Evolutionary conservation across 2,113 vertebrate genomes (phyloP), one percentile per base, ranked within the genome.

Genomic region (Dryoscopus gambensis): DNA sequence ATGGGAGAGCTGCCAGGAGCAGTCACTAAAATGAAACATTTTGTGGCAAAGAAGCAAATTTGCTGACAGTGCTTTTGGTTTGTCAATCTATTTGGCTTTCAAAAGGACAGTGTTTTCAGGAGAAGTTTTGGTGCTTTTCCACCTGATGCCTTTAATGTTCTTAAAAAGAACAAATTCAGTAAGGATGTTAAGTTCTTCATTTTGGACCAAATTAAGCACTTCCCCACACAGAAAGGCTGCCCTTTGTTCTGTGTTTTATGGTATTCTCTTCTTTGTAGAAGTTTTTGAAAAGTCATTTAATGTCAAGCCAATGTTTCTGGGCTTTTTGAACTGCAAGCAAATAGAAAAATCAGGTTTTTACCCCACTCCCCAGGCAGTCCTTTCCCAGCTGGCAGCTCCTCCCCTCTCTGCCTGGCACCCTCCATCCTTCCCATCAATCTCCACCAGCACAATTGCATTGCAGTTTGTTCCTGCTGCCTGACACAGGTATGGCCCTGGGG

Each of bases 401-500:
- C 31, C 50, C 33, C 9, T 69, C 16, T 40, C 49, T 49, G 50
- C 27, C 39, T 10, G 31, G 70, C 71, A 65, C 15, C 46, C 37
- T 50, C 56, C 59, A 25, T 40, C 53, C 11, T 24, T 12, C 44
- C 62, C 0, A 0, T 37, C 13, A 1, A 2, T 9, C 56, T 35
- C 33, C 1, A 5, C 25, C 6, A 13, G 62, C 2, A 17, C 50
- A 65, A 55, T 0, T 65, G 37, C 44, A 11, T 15, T 65, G 53
- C 62, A 10, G 19, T 27, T 35, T 31, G 15, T 17, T 33, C 18
- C 33, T 3, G 5, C 63, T 24, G 3, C 62, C 76, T 7, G 1
- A 1, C 0, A 1, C 40, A 50, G 57, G 47, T 2, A 2, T 15
- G 42, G 9, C 35, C 73, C 39, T 3, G 0, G 19, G 52, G 50